A percentile compares a stretch with the other conserved stretches of the same genome.
Conservation (phyloP, 2,797 vertebrate genomes). For the Hypotaenidia philippensis region DNA sequence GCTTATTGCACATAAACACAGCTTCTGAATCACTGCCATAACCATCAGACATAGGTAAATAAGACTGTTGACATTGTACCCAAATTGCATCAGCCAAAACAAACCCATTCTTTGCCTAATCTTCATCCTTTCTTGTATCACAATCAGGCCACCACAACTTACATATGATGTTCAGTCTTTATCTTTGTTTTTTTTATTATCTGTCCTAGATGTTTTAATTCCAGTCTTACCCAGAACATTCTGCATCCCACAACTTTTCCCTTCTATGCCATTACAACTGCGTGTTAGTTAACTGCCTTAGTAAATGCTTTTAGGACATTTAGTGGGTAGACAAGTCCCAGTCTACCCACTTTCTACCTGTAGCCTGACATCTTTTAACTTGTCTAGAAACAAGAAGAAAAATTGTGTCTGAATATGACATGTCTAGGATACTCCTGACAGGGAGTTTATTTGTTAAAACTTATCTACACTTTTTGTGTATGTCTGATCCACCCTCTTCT, state of each 20-base stretch:
- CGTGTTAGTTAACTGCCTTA: background rate
- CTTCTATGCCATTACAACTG: background rate
- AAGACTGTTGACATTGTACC: background rate
- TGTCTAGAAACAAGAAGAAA: background rate
- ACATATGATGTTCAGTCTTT: background rate
- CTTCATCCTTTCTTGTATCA: background rate
- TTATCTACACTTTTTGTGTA: background rate
- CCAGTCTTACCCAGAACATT: background rate
- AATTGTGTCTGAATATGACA: background rate
- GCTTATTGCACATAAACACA: background rate
- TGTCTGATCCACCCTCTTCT: background rate
- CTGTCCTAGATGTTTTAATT: slow-evolving; percentile 1
- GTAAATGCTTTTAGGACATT: background rate
- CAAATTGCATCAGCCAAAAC: background rate
- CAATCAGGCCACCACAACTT: background rate
- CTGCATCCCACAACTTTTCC: background rate
- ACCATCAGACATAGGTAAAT: background rate
- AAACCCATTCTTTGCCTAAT: background rate
- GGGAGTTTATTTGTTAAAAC: background rate
- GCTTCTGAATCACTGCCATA: background rate
- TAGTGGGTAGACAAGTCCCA: background rate
- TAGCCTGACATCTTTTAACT: background rate
- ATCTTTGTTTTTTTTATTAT: slow-evolving; percentile 26
- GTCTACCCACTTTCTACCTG: background rate
- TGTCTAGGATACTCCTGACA: rapidly evolving